phyloP scores from a whole-genome alignment of 1,140 invertebrate species.

The Eurosta solidaginis region DNA sequence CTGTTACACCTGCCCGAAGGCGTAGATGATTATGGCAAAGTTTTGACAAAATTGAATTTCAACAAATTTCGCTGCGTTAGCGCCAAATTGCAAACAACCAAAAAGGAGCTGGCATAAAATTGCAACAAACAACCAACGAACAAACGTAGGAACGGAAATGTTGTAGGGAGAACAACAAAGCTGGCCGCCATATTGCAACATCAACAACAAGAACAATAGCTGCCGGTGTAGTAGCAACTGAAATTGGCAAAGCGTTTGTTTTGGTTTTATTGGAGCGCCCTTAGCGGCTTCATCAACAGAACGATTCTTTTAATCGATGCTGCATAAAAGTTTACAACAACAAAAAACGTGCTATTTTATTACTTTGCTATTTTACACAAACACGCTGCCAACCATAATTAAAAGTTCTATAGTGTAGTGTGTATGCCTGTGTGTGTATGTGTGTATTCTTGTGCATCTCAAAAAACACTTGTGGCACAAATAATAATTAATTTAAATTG shows the following conservation, averaged over 20 bases:
- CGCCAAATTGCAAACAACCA: not conserved
- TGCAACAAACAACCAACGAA: not conserved
- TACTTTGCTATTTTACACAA: not conserved
- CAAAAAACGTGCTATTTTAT: not conserved
- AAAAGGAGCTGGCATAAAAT: not conserved
- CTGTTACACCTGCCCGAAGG: not conserved
- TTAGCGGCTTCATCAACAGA: not conserved
- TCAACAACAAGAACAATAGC: not conserved
- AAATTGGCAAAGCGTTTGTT: not conserved
- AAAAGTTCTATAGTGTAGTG: not conserved
- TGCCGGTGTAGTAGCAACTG: not conserved
- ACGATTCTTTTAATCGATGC: constrained; percentile 30
- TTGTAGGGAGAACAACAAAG: not conserved
- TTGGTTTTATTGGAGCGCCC: not conserved
- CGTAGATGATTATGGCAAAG: constrained; percentile 18
- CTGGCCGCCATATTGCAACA: not conserved
- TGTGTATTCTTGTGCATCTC: not conserved
- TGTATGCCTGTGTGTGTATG: not conserved
- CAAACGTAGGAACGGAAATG: not conserved
- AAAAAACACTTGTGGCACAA: constrained; percentile 32
- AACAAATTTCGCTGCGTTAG: constrained; percentile 30
- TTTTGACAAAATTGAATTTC: constrained; percentile 31
- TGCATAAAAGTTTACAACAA: not conserved
- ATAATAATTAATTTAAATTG: constrained; percentile 34
- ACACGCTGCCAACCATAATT: constrained; percentile 23